phyloP scores from a whole-genome alignment of 2,113 vertebrate genomes.

The Sceloporus undulatus region DNA sequence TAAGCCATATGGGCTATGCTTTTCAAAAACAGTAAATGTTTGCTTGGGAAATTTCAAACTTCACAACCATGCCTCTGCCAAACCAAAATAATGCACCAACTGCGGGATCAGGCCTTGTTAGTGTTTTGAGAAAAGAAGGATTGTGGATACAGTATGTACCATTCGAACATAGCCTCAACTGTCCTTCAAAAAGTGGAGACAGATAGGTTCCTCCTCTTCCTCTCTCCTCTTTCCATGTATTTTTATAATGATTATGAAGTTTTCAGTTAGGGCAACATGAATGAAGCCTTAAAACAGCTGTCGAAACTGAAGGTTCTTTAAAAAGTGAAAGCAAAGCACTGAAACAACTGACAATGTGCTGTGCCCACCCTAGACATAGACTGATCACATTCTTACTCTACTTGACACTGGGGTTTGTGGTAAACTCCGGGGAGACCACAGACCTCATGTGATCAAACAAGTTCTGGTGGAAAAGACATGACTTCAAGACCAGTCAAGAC shows the following conservation, averaged over 20 bases:
- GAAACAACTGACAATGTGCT: neutral
- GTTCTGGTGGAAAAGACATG: neutral
- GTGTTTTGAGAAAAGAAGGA: neutral
- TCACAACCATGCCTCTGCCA: neutral
- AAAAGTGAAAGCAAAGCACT: conserved; percentile 10
- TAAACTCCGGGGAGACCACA: neutral
- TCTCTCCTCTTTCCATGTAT: neutral
- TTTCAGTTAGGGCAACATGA: neutral
- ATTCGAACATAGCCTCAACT: neutral
- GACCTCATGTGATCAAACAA: neutral
- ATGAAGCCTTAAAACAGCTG: neutral
- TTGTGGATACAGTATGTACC: neutral
- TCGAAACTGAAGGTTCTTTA: neutral
- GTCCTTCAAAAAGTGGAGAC: neutral
- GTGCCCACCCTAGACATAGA: neutral
- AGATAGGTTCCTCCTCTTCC: no score
- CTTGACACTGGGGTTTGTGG: neutral
- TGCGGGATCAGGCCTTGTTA: neutral
- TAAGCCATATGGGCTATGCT: neutral
- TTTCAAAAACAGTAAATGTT: neutral
- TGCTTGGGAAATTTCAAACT: neutral
- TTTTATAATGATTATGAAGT: neutral
- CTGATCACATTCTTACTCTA: neutral
- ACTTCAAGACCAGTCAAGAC: neutral
- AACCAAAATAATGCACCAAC: neutral